Base-by-base conservation (phyloP, 2,888 invertebrate species). In the Strigamia transsilvanica region DNA sequence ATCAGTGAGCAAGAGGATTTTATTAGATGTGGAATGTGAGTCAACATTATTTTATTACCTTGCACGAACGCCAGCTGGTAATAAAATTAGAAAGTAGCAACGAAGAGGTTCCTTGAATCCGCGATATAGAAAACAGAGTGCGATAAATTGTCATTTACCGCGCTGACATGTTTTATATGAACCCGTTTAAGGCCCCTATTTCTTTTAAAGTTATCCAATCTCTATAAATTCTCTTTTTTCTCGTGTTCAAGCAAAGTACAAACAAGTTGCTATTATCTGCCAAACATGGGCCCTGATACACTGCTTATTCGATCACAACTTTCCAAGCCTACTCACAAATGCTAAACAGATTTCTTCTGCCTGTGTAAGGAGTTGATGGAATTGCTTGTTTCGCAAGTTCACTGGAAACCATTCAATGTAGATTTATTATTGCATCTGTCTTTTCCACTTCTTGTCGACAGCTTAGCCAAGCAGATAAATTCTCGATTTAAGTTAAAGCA, bases 1-100 rank as follows among this genome's bases (percentile, higher is more conserved):
- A 12, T 94, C 95, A 80, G 94, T 94, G 86, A 95, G 95, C 89
- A 94, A 94, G 88, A 90, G 94, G 84, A 93, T 95, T 82, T 92
- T 93, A 85, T 91, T 95, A 77, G 92, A 93, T 89, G 94, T 95
- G 82, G 94, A 94, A 89, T 94, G 94, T 94, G 90, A 93, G 93
- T 93, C 56, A 56, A 82, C 23, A 27, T 41, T 32, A 15, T 77
- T 34, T 77, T 77, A 77, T 77, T 77, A 34, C 32, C 32, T 77
- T 38, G 38, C 78, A 77, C 78, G 38, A 32, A 77, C 78, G 32
- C 38, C 56, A 56, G 56, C 56, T 56, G 56, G 56, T 56, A 56
- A 56, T 56, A 56, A 56, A 56, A 56, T 56, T 56, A 56, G 56
- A 56, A 56, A 56, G 56, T 56, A 56, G 56, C 56, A 56, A 56